Evolutionary conservation across 2,797 vertebrate species (phyloP), one percentile per base, ranked within the genome.

Genomic region (Sebastiscus tertius): DNA sequence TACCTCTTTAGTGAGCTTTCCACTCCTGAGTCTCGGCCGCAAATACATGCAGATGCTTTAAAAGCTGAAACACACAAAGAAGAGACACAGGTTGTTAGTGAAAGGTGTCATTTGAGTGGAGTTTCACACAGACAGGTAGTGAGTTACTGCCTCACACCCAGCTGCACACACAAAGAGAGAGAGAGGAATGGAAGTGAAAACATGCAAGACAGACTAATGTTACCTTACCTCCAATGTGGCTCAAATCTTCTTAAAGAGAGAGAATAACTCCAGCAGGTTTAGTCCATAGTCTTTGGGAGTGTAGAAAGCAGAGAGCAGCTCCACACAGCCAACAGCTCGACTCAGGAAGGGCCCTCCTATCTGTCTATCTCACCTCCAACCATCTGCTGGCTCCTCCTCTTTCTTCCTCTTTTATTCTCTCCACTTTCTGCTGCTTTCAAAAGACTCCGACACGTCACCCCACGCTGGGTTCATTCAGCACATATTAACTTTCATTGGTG

Each of bases 341-440:
- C 73, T 81, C 78, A 90, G 89, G 89, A 91, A 92, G 83, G 75
- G 61, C 18, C 39, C 56, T 89, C 70, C 74, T 77, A 16, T 79
- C 75, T 12, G 24, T 36, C 52, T 46, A 2, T 81, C 72, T 75
- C 9, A 80, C 76, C 82, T 82, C 77, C 18, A 26, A 11, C 75
- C 64, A 11, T 36, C 72, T 20, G 54, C 61, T 76, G 70, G 67
- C 92, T 87, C 92, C 92, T 76, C 91, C 91, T 58, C 54, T 69
- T 24, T 75, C 82, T 81, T 77, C 81, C 67, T 76, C 77, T 84
- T 70, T 29, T 34, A 24, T 56, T 76, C 49, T 75, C 8, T 56
- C 24, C 31, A 65, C 52, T 54, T 75, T 29, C 61, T 60, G 34
- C 46, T n/a, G 7, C 1, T n/a, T 52, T n/a, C 20, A 10, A 20